Evolutionary conservation across 1,140 invertebrate genomes (phyloP).

Genomic region (Stenopsyche tienmushanensis): DNA sequence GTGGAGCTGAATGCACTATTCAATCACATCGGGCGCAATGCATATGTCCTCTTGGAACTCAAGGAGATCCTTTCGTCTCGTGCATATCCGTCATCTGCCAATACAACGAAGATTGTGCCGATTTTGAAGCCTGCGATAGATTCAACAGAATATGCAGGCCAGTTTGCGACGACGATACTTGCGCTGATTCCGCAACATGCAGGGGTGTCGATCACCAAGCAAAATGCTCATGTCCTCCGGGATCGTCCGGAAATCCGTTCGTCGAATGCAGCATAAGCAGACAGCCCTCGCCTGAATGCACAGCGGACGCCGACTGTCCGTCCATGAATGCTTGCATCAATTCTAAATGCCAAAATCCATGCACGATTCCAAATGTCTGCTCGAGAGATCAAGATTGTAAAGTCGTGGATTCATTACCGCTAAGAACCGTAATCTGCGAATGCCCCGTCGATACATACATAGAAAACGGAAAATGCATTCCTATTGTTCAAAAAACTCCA

Average conservation of each 20-base stretch:
- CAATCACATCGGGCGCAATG: slow-evolving; percentile 77
- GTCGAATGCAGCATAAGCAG: slow-evolving; percentile 60
- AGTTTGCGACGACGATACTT: slow-evolving; percentile 76
- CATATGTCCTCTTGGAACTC: slow-evolving; percentile 78
- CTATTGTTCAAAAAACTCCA: slow-evolving; percentile 49
- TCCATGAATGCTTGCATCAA: slow-evolving; percentile 75
- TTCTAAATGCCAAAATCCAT: slow-evolving; percentile 73
- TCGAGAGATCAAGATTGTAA: slow-evolving; percentile 72
- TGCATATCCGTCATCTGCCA: slow-evolving; percentile 82
- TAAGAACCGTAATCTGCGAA: slow-evolving; percentile 78
- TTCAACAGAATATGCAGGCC: slow-evolving; percentile 80
- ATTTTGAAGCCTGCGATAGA: slow-evolving; percentile 82
- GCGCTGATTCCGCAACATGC: slow-evolving; percentile 74
- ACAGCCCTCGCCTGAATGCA: slow-evolving; percentile 63
- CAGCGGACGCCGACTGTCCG: slow-evolving; percentile 73
- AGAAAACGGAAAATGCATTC: slow-evolving; percentile 60
- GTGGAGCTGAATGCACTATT: slow-evolving; percentile 74
- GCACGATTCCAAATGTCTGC: slow-evolving; percentile 68
- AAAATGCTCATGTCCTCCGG: slow-evolving; percentile 73
- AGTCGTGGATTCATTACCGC: slow-evolving; percentile 73
- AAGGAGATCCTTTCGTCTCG: slow-evolving; percentile 78
- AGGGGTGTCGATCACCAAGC: slow-evolving; percentile 73
- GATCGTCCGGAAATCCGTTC: slow-evolving; percentile 77
- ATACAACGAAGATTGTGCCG: slow-evolving; percentile 86
- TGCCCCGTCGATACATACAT: slow-evolving; percentile 64